A percentile compares a stretch with the other conserved stretches of the same genome.
phyloP scores from a whole-genome alignment of 2,797 vertebrate genomes.

The Anguilla megastoma region DNA sequence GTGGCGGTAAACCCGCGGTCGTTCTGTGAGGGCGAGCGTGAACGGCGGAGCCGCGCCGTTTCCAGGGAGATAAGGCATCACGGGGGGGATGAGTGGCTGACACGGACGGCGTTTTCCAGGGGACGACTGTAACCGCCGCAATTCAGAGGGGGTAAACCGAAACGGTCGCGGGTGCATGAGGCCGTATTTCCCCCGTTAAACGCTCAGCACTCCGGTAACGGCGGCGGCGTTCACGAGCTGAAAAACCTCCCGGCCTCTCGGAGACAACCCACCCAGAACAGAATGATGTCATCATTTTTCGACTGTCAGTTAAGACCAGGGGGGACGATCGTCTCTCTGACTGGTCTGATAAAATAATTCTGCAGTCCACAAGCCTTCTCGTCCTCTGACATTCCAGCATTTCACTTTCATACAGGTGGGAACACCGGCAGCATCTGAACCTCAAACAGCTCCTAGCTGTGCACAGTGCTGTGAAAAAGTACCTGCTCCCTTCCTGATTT shows the following conservation, averaged over 20 bases:
- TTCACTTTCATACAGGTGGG: too few species aligned
- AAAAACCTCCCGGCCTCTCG: not conserved
- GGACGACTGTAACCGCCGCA: not conserved
- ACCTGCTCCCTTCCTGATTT: too few species aligned
- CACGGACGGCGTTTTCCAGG: not conserved
- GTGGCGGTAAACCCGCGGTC: not conserved
- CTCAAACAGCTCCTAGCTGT: too few species aligned
- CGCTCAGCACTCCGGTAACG: not conserved
- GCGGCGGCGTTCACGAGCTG: not conserved
- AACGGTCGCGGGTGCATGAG: not conserved
- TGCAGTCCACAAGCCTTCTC: too few species aligned
- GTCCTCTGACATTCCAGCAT: too few species aligned
- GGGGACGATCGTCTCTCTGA: too few species aligned
- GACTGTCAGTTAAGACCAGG: not conserved
- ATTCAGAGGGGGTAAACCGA: not conserved
- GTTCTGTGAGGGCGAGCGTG: not conserved
- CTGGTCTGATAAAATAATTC: not conserved
- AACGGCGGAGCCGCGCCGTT: not conserved
- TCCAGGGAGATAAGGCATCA: not conserved
- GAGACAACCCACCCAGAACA: not conserved
- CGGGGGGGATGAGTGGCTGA: not conserved
- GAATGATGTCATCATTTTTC: not conserved
- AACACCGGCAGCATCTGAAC: too few species aligned
- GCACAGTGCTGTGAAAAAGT: too few species aligned
- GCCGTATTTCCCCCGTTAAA: not conserved